Evolutionary conservation across 2,888 invertebrate species (phyloP).

Genomic region (Hedya salicella): DNA sequence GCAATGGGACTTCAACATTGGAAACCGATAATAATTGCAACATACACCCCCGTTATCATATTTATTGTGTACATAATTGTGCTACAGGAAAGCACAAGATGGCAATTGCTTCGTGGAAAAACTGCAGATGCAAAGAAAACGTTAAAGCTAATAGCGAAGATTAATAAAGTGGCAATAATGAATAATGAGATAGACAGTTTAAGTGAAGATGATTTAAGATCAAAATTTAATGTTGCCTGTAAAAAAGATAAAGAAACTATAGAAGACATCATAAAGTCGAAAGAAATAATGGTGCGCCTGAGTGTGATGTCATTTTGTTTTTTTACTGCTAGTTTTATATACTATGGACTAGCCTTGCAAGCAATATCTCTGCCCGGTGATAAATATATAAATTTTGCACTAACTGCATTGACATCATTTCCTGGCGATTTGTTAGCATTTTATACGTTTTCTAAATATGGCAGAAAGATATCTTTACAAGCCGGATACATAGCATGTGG

Average conservation of each 20-base stretch:
- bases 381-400: conserved; percentile 71
- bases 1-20: conserved; percentile 69
- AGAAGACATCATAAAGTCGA: conserved; percentile 65
- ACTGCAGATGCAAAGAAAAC: conserved; percentile 63
- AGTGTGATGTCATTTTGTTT: conserved; percentile 66
- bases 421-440: conserved; percentile 71
- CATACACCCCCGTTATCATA: conserved; percentile 65
- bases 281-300: conserved; percentile 67
- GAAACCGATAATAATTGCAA: conserved; percentile 65
- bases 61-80: conserved; percentile 60
- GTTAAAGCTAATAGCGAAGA: conserved; percentile 58
- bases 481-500: conserved; percentile 64
- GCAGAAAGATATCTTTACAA: conserved; percentile 66
- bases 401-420: conserved; percentile 66
- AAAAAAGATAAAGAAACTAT: conserved; percentile 66
- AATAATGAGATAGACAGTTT: conserved; percentile 62
- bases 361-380: conserved; percentile 70
- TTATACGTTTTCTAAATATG: conserved; percentile 65
- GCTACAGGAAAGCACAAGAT: conserved; percentile 69
- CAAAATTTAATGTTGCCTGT: conserved; percentile 61
- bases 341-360: conserved; percentile 69
- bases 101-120: conserved; percentile 70
- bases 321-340: conserved; percentile 71
- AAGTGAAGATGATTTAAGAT: conserved; percentile 60
- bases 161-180: conserved; percentile 62